phyloP scores from a whole-genome alignment of 2,888 invertebrate species.

The Aricia artaxerxes region DNA sequence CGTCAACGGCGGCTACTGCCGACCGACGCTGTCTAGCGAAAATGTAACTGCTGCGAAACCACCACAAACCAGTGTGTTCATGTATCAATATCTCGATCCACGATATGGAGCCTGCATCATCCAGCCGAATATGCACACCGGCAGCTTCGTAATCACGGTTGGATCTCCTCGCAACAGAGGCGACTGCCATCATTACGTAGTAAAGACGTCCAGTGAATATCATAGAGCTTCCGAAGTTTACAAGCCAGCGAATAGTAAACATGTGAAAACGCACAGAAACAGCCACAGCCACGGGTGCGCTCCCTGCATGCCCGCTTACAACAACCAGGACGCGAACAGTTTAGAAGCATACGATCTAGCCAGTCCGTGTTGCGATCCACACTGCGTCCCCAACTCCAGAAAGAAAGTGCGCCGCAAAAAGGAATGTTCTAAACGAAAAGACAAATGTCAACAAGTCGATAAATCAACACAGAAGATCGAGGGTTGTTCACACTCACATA shows the following conservation, averaged over 20 bases:
- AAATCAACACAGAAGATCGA: slow-evolving; percentile 72
- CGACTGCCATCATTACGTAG: slow-evolving; percentile 86
- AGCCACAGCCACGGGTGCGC: slow-evolving; percentile 83
- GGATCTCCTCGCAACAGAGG: slow-evolving; percentile 84
- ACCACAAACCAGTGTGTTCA: slow-evolving; percentile 73
- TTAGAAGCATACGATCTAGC: slow-evolving; percentile 93
- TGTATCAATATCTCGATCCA: slow-evolving; percentile 86
- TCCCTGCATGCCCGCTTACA: slow-evolving; percentile 84
- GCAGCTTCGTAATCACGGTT: slow-evolving; percentile 86
- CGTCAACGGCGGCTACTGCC: slow-evolving; percentile 83
- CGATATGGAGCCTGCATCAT: slow-evolving; percentile 85
- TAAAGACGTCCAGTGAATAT: slow-evolving; percentile 69
- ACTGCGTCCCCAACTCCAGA: slow-evolving; percentile 87
- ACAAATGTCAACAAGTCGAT: slow-evolving; percentile 78
- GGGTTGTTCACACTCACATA: slow-evolving; percentile 69
- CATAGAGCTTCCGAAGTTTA: slow-evolving; percentile 61
- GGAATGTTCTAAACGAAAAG: slow-evolving; percentile 82
- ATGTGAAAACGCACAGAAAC: slow-evolving; percentile 60
- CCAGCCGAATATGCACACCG: slow-evolving; percentile 83
- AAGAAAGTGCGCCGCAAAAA: slow-evolving; percentile 78
- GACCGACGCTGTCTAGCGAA: slow-evolving; percentile 91
- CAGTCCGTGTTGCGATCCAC: slow-evolving; percentile 92
- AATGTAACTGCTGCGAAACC: slow-evolving; percentile 82
- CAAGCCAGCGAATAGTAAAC: slow-evolving; percentile 59
- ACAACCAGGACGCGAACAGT: slow-evolving; percentile 86